Base-by-base conservation (phyloP, 2,797 vertebrate species). In the Sitta carolinensis region DNA sequence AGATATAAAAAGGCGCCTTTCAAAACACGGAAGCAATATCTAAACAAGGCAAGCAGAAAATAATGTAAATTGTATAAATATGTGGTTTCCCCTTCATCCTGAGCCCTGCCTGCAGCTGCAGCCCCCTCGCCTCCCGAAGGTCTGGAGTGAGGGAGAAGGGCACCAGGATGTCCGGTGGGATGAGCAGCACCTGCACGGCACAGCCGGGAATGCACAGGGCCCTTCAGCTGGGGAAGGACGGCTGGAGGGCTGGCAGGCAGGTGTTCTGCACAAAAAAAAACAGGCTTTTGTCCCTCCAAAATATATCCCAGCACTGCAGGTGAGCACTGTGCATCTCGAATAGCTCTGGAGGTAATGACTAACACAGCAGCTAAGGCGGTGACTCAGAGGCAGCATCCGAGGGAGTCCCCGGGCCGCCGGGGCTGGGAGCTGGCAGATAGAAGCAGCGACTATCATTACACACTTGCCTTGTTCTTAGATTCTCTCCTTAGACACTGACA, bases 1-100 rank as follows among this genome's bases (percentile, higher is more conserved):
- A 48, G 55, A 86, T 21, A 75, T 12, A 68, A 93, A 92, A 93
- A 88, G 69, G n/a, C 10, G 25, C 63, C 79, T 84, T 94, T 91
- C 87, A 91, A 94, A 95, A 81, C 85, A 78, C 2, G 66, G 95
- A 96, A 94, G 75, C 18, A 54, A 4, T 32, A 81, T 55, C 85
- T 90, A 94, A 94, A 94, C 93, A 92, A 88, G 50, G 40, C 77
- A 27, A 94, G 85, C 23, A 90, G 69, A 90, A 93, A 96, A 81
- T 78, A 72, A 88, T 3, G 55, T 94, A 80, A 94, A 91, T n/a
- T 93, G 95, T 91, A 73, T 93, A 93, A 78, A 81, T 69, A 11
- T 72, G 74, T 58, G 73, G 66, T 59, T 96, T 95, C 85, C 85
- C 83, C 83, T 91, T 66, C 91, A 74, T 77, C 55, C 43, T 50